Evolutionary conservation across 2,797 vertebrate genomes (phyloP).

Genomic region (Linurgus olivaceus): DNA sequence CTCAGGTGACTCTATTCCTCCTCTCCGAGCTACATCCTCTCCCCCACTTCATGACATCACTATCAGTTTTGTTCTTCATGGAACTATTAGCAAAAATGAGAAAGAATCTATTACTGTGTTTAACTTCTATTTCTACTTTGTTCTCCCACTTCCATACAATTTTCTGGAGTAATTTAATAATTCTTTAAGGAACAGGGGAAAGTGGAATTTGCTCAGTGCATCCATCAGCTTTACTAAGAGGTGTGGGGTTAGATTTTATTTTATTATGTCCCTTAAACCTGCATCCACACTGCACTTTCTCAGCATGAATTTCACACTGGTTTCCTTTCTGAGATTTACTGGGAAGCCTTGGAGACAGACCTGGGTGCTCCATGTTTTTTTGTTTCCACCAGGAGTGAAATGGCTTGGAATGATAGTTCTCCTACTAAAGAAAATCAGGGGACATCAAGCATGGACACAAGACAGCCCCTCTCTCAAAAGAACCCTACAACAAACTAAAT

Average conservation of each 20-base stretch:
- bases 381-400: not conserved
- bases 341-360: not conserved
- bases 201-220: fast-evolving
- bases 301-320: not conserved
- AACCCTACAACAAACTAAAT: not conserved
- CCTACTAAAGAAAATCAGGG: not conserved
- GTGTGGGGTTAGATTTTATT: not conserved
- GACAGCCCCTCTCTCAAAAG: not conserved
- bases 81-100: not conserved
- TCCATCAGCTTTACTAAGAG: not conserved
- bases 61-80: not conserved
- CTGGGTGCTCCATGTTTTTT: not conserved
- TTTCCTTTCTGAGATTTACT: not conserved
- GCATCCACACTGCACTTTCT: not conserved
- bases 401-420: not conserved
- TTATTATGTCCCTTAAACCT: not conserved
- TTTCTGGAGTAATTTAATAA: not conserved
- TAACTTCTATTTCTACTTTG: not conserved
- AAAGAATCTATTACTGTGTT: not conserved
- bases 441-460: fast-evolving
- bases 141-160: not conserved
- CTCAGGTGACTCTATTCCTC: not conserved
- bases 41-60: not conserved
- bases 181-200: not conserved
- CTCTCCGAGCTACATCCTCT: not conserved